Conservation (phyloP, 2,113 vertebrate genomes). For the Aleadryas rufinucha region DNA sequence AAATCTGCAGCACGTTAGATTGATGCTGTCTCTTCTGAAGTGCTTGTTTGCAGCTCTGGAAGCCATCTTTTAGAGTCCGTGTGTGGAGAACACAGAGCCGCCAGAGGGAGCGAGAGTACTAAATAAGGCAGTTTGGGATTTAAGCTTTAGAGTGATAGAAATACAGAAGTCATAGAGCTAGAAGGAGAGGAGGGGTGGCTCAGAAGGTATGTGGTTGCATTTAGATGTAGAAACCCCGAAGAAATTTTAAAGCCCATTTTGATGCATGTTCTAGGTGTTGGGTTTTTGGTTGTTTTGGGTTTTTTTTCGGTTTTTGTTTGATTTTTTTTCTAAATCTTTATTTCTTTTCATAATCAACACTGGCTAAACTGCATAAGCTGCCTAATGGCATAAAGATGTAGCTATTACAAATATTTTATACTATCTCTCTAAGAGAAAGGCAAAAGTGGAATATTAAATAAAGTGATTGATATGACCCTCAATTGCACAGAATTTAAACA, state of each 20-base stretch:
- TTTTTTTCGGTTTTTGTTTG: too few species aligned
- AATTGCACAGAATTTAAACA: background rate
- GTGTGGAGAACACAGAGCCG: background rate
- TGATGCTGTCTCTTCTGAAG: too few species aligned
- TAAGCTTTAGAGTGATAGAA: background rate
- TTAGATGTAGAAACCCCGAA: background rate
- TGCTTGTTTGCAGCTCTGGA: background rate
- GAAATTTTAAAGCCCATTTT: background rate
- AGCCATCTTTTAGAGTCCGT: fast-evolving
- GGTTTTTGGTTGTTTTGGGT: background rate
- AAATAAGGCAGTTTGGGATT: background rate
- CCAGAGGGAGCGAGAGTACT: constrained; percentile 40
- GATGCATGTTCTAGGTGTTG: background rate
- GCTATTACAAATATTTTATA: background rate
- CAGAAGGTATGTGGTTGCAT: background rate
- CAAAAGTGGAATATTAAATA: background rate
- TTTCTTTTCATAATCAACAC: background rate
- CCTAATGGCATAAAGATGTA: background rate
- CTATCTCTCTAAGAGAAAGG: background rate
- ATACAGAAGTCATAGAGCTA: background rate
- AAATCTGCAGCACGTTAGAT: background rate
- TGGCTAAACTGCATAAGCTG: background rate
- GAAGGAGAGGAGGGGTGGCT: background rate
- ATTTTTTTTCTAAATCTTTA: background rate
- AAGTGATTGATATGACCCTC: background rate